Base-by-base conservation (phyloP, 2,113 vertebrate genomes). In the Nipponia nippon region DNA sequence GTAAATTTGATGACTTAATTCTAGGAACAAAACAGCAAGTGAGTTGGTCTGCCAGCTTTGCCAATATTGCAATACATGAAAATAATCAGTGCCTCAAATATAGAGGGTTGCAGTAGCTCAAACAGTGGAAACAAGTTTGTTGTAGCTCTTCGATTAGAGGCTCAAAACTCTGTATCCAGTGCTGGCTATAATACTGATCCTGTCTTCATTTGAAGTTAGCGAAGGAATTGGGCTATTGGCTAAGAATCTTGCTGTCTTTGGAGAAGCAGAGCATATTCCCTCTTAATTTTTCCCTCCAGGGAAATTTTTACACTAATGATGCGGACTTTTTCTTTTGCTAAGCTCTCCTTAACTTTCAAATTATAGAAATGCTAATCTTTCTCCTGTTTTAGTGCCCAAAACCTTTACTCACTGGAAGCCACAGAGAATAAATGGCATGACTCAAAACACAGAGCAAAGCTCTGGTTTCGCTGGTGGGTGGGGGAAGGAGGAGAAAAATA, bases 1-100 rank as follows among this genome's bases (percentile, higher is more conserved):
- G 88, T 70, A 90, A 94, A 96, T 96, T 93, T 92, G 56, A 76
- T 88, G 70, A 92, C 85, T 94, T 96, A 95, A 96, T 96, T 94
- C 88, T 50, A 75, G 75, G 71, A 88, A 81, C 62, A 58, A 50
- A 87, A 11, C 3, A 18, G 72, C 59, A 50, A 59, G 79, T 0
- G 5, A 59, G 55, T 21, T 50, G 47, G 12, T 62, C 55, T 96
- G 83, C 38, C 58, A 89, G 85, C 59, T 75, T 59, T 92, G 93
- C 82, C 59, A 83, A 1, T 40, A 22, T 49, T 90, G 53, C 71
- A 67, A 58, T 26, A 36, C 26, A 13, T 50, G 76, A 63, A 72
- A 95, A 89, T 77, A 92, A 80, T 12, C 56, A 94, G 55, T 30
- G 47, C 11, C 83, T 82, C 32, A 44, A 47, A 20, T n/a, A 25